Conservation (phyloP, 92 coral and sea anemone species). For the Heliopora coerulea region DNA sequence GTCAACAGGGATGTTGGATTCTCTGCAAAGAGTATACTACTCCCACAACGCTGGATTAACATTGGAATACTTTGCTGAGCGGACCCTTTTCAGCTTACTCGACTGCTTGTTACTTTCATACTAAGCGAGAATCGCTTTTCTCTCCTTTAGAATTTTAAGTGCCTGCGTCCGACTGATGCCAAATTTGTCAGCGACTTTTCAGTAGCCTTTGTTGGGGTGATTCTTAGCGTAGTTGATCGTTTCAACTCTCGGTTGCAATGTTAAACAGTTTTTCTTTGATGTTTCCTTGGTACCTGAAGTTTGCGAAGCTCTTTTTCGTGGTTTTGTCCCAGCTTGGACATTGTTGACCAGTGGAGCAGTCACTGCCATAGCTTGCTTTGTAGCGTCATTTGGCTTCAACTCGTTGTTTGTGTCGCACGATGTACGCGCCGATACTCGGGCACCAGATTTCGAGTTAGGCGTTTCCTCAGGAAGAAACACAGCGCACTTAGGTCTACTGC, state of each 20-base stretch:
- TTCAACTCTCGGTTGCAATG: constrained; percentile 54
- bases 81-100: constrained; percentile 25
- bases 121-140: constrained; percentile 27
- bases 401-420: too few species aligned
- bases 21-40: constrained; percentile 47
- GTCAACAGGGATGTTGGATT: too few species aligned
- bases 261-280: constrained; percentile 52
- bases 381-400: too few species aligned
- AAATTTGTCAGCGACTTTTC: constrained; percentile 53
- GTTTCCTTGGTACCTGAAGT: constrained; percentile 25
- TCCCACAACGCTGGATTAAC: constrained; percentile 52
- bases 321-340: too few species aligned
- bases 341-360: too few species aligned
- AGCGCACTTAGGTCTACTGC: too few species aligned
- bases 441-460: too few species aligned
- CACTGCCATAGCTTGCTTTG: too few species aligned
- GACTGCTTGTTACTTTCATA: constrained; percentile 24
- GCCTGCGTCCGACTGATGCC: constrained; percentile 49
- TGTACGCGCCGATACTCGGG: too few species aligned
- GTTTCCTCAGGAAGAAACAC: too few species aligned
- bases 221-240: constrained; percentile 47
- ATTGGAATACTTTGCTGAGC: constrained; percentile 38
- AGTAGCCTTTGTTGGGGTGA: constrained; percentile 47
- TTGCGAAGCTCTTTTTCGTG: too few species aligned
- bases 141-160: constrained; percentile 4